Base-by-base conservation (phyloP, 2,888 invertebrate species). In the Carabus problematicus region DNA sequence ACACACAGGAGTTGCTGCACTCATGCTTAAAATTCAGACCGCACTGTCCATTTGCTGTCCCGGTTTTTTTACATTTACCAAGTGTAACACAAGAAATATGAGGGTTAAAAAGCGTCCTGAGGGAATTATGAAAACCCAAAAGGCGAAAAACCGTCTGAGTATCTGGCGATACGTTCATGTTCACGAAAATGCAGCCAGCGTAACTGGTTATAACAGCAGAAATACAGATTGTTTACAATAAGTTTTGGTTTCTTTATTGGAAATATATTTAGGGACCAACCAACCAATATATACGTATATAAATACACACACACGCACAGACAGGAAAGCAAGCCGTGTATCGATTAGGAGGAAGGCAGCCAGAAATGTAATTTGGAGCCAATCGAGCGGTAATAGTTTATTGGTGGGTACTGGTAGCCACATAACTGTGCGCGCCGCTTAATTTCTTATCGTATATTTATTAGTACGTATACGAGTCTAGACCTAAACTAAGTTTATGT, bases 1-100 rank as follows among this genome's bases (percentile, higher is more conserved):
- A 8, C 40, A 39, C 39, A 56, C 58, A 66, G 40, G 55, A 64
- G 67, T 59, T 68, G 29, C 29, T 29, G 67, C 67, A 68, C 42
- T 61, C 56, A 14, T 14, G 52, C 18, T 68, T 68, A 54, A 60
- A 60, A 68, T 68, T 68, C 67, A 45, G 41, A 9, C 40, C 66
- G 41, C 56, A 58, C 3, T 18, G 14, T 47, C 45, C 49, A 49
- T 55, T 64, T 64, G 56, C 64, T 64, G 56, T 8, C 9, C 14
- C 19, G 54, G 19, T 40, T 56, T 29, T 56, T 56, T 56, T 56
- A 39, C 11, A 29, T n/a, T 56, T 40, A 40, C 29, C 29, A 68
- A 68, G 67, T 68, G 67, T 68, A 61, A 60, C 67, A 59, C 52
- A 68, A 68, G 67, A 68, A 68, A 68, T 68, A 68, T 68, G 67